Evolutionary conservation across 2,113 vertebrate species (phyloP).

Genomic region (Myiozetetes cayanensis): DNA sequence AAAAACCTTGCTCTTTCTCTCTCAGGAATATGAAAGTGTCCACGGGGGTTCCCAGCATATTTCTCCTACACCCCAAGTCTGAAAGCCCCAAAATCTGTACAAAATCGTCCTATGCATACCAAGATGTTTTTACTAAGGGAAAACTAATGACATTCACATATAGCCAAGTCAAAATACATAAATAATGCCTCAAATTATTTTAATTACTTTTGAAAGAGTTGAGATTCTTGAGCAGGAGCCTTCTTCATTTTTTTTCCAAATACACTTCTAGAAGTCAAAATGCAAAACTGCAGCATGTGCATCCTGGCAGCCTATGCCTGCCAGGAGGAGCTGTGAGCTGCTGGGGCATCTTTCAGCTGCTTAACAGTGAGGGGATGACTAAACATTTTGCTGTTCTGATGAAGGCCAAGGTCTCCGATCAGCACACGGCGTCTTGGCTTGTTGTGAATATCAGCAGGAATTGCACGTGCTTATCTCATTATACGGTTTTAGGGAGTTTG

Average conservation of each 20-base stretch:
- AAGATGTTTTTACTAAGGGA: background rate
- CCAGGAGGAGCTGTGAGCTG: background rate
- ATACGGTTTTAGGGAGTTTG: background rate
- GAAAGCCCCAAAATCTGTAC: background rate
- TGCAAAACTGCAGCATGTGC: background rate
- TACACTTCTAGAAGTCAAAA: background rate
- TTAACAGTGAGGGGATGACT: background rate
- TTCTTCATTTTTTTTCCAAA: background rate
- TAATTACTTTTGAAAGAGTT: background rate
- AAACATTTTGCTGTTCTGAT: background rate
- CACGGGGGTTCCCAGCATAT: background rate
- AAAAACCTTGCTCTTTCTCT: background rate
- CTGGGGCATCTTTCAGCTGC: background rate
- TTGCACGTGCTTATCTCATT: background rate
- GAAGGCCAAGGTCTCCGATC: background rate
- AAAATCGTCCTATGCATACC: background rate
- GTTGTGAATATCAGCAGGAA: background rate
- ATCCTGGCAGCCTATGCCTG: background rate
- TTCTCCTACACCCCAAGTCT: background rate
- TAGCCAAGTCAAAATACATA: background rate
- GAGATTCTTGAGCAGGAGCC: background rate
- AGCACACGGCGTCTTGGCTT: background rate
- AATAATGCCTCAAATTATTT: background rate
- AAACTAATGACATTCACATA: background rate
- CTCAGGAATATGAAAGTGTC: background rate